Evolutionary conservation across 2,797 vertebrate genomes (phyloP), one percentile per base, ranked within the genome.

Genomic region (Molossus alvarezi): DNA sequence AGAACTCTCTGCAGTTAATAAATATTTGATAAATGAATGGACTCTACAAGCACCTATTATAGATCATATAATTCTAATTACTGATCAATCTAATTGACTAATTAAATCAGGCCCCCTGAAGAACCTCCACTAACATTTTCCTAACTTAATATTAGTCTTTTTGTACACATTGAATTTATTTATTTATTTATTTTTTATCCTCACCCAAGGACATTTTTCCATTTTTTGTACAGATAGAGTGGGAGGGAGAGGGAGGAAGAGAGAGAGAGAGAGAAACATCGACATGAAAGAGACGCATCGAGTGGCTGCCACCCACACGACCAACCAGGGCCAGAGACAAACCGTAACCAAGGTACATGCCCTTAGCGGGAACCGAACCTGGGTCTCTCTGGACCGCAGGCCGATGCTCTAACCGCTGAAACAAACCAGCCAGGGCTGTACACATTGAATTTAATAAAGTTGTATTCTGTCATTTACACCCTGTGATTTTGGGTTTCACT

Each of bases 1-100:
- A 82, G 41, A 95, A 95, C 77, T 86, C 37, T 83, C 60, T 64
- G 20, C 27, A 86, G n/a, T 89, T 96, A 93, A 89, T 84, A 91
- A 53, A 75, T 69, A 93, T 57, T 45, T 90, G 71, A 91, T 51
- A 85, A 93, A 79, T 60, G 13, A 85, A 84, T 57, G 37, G 6
- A 85, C 13, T 88, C 92, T 69, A 91, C 2, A 85, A 88, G 57
- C 33, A 72, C 29, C 48, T 29, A 82, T 79, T 83, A 88, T 10
- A 90, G 48, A 84, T 62, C 15, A 15, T 72, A 79, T 87, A 60
- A 73, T 79, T 95, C 57, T 93, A 84, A 90, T 83, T 91, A 76
- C 27, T 58, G 55, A 91, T 97, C 80, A 82, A 84, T 45, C 77
- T 81, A 85, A 76, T 48, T 8, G 25, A 72, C 25, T 88, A 27